Evolutionary conservation across 2,888 invertebrate genomes (phyloP), one percentile per base, ranked within the genome.

Genomic region (Phalera bucephala): DNA sequence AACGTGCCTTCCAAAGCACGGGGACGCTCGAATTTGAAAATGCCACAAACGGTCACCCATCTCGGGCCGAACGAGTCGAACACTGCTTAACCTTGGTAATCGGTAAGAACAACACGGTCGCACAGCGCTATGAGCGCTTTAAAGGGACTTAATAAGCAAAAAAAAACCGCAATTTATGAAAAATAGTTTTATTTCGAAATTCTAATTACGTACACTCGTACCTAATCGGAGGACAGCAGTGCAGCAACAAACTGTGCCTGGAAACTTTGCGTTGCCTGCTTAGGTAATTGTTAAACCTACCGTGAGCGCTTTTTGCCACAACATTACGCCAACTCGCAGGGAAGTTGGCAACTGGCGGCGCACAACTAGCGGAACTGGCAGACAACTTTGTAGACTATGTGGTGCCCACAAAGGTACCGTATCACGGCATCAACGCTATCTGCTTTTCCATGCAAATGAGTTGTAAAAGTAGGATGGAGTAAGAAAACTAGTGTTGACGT

Each of bases 381-480:
- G 60, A 35, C 58, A 76, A 80, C 78, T 79, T 79, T 77, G 65
- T 83, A 86, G 86, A 86, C 86, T 81, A 74, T 71, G 75, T 78
- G 72, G 73, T 70, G 73, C 74, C 80, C 81, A 88, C 87, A 88
- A 87, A 88, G 87, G 88, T 84, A 80, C 75, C 66, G 39, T 83
- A 82, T 84, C 84, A 79, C 69, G 62, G 66, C 82, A 88, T 88
- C 88, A 77, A 63, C 77, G 72, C 80, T 89, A 89, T 89, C 89
- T 88, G 86, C 88, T 88, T 85, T 88, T 79, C 80, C 80, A 88
- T 88, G 84, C 85, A 88, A 88, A 89, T 89, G 88, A 89, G 88
- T 87, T 83, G 80, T 83, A 88, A 88, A 88, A 88, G 81, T 87
- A 66, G 74, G 80, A 57, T 67, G 61, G 68, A 74, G 79, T 83